Percentiles rank a stretch among this genome's conserved stretches.
Evolutionary conservation across 2,113 vertebrate species (phyloP).

Genomic region (Macheiramphus alcinus): DNA sequence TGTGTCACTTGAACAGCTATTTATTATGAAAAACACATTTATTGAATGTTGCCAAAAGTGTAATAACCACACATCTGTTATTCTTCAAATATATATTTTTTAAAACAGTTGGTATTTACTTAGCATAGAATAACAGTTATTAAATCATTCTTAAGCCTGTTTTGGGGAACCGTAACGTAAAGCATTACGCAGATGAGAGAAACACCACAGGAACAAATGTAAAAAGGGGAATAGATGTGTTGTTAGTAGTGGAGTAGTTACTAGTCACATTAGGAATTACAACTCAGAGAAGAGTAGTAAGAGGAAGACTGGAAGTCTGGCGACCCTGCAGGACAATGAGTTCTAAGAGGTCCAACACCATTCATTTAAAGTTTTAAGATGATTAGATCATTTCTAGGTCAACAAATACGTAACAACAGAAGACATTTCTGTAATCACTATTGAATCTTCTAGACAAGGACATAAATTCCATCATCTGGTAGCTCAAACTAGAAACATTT

Average conservation of each 20-base stretch:
- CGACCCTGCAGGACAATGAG: not conserved
- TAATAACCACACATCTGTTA: slow-evolving; percentile 26
- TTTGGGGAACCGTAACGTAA: not conserved
- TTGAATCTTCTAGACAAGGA: not conserved
- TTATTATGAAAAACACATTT: slow-evolving; percentile 6
- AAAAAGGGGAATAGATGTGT: not conserved
- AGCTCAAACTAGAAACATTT: not conserved
- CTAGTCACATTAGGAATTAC: not conserved
- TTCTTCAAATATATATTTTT: not conserved
- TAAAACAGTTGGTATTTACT: slow-evolving; percentile 29
- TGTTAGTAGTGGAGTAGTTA: not conserved
- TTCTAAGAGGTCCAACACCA: not conserved
- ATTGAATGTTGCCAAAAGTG: not conserved
- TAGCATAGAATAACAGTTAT: not conserved
- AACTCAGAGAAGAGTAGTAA: not conserved
- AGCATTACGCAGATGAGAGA: not conserved
- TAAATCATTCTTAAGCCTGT: slow-evolving; percentile 1
- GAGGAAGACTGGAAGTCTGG: not conserved
- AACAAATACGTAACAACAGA: not conserved
- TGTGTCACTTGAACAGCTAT: not conserved
- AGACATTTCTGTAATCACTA: not conserved
- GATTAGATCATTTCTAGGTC: not conserved
- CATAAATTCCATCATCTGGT: not conserved
- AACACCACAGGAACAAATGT: not conserved
- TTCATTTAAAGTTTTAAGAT: not conserved